Evolutionary conservation across 2,113 vertebrate genomes (phyloP), one percentile per base, ranked within the genome.

Genomic region (Atractosteus spatula): DNA sequence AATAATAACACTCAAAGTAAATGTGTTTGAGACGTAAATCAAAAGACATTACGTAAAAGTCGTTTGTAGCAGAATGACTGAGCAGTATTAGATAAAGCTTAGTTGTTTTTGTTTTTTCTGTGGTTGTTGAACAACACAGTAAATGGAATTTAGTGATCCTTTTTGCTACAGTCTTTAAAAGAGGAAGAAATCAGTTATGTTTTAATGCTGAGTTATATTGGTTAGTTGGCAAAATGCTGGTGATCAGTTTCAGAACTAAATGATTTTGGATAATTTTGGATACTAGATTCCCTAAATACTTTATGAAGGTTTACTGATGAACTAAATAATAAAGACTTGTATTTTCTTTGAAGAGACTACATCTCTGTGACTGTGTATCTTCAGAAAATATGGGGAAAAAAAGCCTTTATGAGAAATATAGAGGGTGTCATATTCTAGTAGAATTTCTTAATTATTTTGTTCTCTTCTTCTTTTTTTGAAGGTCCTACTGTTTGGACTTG

Each of bases 21-120:
- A 77, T 73, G 73, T 64, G 71, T 69, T 74, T 79, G 61, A 61
- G 47, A 13, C 11, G 78, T 65, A 67, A 76, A 70, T 77, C 76
- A 64, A 63, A 69, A 54, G 68, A 73, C 0, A 4, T 83, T 82
- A 79, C 70, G 29, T 83, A 83, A 80, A 71, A n/a, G 56, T 71
- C 74, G 55, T 78, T 63, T 76, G 59, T 78, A 69, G 54, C 13
- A 3, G 64, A 1, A 41, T 4, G 64, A 41, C 8, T 66, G 64
- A 7, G 12, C 41, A 44, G 42, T 44, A 43, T 14, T 42, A 10
- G 29, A 42, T 17, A 65, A 42, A 42, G 5, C 8, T 11, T 42
- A 17, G 13, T 16, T n/a, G 14, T 7, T 61, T 16, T 14, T 17
- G n/a, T 51, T 5, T 51, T 51, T 51, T 51, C 47, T 51, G 10